These are phyloP conservation scores for Thaumetopoea pityocampa DNA, from an alignment of 1,140 invertebrate species.

Conservation along the genomic window DNA sequence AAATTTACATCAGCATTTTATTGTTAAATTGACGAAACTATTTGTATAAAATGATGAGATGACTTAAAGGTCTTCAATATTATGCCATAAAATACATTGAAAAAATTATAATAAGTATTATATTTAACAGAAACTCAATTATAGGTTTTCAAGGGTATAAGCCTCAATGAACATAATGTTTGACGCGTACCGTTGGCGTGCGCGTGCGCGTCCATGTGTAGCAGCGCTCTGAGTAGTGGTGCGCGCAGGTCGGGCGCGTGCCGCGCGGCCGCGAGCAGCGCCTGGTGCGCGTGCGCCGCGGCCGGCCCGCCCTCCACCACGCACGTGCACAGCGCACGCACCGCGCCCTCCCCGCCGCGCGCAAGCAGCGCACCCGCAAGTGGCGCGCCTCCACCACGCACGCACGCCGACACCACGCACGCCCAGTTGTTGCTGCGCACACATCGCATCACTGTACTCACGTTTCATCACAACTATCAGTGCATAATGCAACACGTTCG, in stretches of 20 bases:
- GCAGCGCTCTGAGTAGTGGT: constrained; percentile 35
- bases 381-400: constrained; percentile 27
- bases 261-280: constrained; percentile 41
- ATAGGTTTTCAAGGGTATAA: too few relatives aligned
- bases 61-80: too few relatives aligned
- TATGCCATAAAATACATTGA: too few relatives aligned
- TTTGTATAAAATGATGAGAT: too few relatives aligned
- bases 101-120: too few relatives aligned
- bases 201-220: constrained; percentile 47
- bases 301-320: constrained; percentile 34
- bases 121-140: too few relatives aligned
- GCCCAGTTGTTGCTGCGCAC: constrained; percentile 57
- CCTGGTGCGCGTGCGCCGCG: constrained; percentile 30
- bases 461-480: not conserved
- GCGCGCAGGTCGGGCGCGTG: constrained; percentile 34
- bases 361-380: constrained; percentile 8
- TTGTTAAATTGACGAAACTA: too few relatives aligned
- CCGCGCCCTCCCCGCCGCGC: constrained; percentile 25
- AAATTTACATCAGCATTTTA: too few relatives aligned
- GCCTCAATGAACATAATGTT: too few relatives aligned
- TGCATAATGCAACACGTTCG: not conserved
- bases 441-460: constrained; percentile 1
- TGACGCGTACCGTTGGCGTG: constrained; percentile 48
- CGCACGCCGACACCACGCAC: constrained; percentile 46
- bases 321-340: constrained; percentile 35